A percentile compares a stretch with the other conserved stretches of the same genome.
Evolutionary conservation across 2,113 vertebrate genomes (phyloP).

Genomic region (Dasyprocta punctata): DNA sequence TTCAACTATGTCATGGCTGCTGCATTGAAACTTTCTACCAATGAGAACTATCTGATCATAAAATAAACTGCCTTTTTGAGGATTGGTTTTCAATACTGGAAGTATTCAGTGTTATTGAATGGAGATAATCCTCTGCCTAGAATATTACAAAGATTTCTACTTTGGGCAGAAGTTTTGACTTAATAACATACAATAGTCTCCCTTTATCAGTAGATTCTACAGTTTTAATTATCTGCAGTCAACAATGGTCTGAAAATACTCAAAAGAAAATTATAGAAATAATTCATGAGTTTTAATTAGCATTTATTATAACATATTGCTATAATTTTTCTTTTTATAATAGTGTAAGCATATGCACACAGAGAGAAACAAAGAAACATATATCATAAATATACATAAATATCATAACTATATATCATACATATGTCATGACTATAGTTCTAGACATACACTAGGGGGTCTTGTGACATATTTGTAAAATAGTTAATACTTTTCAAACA

Average conservation of each 20-base stretch:
- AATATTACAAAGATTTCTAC: neutral
- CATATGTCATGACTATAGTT: neutral
- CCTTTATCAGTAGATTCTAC: neutral
- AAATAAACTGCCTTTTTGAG: neutral
- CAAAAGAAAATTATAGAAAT: neutral
- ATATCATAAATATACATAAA: neutral
- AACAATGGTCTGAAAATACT: neutral
- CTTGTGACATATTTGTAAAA: neutral
- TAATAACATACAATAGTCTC: neutral
- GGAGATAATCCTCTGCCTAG: neutral
- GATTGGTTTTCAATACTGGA: neutral
- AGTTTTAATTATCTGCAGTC: neutral
- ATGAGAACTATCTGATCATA: neutral
- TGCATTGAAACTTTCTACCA: neutral
- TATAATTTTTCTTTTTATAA: neutral
- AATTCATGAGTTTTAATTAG: neutral
- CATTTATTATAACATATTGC: neutral
- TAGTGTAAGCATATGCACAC: neutral
- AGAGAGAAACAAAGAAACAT: neutral
- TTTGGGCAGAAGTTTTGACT: neutral
- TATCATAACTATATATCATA: neutral
- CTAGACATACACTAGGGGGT: neutral
- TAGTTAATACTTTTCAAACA: neutral
- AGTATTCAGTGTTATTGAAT: neutral
- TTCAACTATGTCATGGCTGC: neutral